Evolutionary conservation across 1,140 invertebrate species (phyloP), one percentile per base, ranked within the genome.

Genomic region (Calephelis virginiensis): DNA sequence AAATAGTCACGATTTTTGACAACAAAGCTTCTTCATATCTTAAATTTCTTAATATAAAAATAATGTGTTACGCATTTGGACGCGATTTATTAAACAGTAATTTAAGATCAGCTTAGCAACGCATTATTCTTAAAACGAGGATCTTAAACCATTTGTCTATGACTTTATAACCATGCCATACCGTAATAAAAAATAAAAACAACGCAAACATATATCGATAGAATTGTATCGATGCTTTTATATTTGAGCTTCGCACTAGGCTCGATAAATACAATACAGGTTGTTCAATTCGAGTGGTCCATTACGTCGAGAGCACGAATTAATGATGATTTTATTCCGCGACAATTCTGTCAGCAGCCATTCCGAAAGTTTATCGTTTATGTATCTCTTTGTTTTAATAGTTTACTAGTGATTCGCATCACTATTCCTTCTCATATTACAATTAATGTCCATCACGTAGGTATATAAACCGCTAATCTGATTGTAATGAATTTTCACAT

Each of bases 241-340:
- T 14, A 38, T 12, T 59, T 13, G 37, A 12, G 12, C 14, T 10
- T 76, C 69, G 61, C 78, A 73, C 75, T 77, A 68, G 38, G 47
- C 53, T 50, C 75, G 74, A 81, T 83, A 83, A 81, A 80, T 78
- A 81, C 75, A 74, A 83, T 77, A 77, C 83, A 83, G 81, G 82
- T 80, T 83, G 81, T 81, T 82, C 83, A 77, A 86, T 86, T 83
- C 77, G 75, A 83, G 79, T 81, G 76, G 77, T 71, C 82, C 80
- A 83, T 87, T 85, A 79, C 73, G 81, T 86, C 83, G 81, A 73
- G 75, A 75, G 80, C 82, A 85, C 79, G 78, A 84, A 86, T 85
- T 85, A 81, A 86, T 86, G 84, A 67, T 86, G 79, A 86, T 86
- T 86, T 86, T 85, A 86, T 86, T 80, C 84, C 72, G 71, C 71